Base-by-base conservation (phyloP, 2,888 invertebrate genomes). In the Stenchaetothrips biformis region DNA sequence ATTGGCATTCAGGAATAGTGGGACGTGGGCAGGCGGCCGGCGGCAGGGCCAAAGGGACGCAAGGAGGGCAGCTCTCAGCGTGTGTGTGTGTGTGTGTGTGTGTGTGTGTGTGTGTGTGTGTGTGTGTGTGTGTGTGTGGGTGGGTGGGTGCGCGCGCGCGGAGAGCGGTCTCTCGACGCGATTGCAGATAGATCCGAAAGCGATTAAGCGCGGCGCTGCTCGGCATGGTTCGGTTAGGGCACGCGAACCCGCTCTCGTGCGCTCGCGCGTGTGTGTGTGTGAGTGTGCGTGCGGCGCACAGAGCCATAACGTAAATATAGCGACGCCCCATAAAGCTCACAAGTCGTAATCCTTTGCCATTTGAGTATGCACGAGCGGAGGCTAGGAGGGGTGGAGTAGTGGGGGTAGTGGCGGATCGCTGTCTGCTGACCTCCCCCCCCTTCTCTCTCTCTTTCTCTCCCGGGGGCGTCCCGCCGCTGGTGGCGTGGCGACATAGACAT, bases 161-260 rank as follows among this genome's bases (percentile, higher is more conserved):
- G 37, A 37, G 37, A 37, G 37, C 37, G 37, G 59, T 16, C 18
- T 59, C 18, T 16, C 59, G 6, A 16, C 59, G 59, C 59, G 59
- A 59, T 59, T 59, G 59, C 59, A 18, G 59, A 59, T 59, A 59
- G 59, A 59, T 59, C 59, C 59, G 59, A 59, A 59, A 59, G 59
- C 59, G 59, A 59, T 59, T 59, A 59, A 59, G 59, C 13, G 59
- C 59, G 53, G 53, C 59, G 59, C 59, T 13, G 59, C 13, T 59
- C 59, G 37, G 37, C 37, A 37, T 37, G 37, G 37, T 37, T 37
- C 37, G 37, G 37, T 37, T 59, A 6, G 59, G 16, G 59, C 59
- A 59, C 59, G 59, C 59, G 59, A 59, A 59, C 59, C 37, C 59
- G 59, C 59, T 16, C 16, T 1, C 59, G 13, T 59, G 59, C 18